These are phyloP conservation scores for silkworm (Bombyx mori) DNA, from an alignment of 1,140 invertebrate genomes.

Conservation along the genomic window ASM3026992v2 NC_085117.1:14249501-14250000, in stretches of 20 bases:
- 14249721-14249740: constrained; percentile 19
- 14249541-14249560: constrained; percentile 57
- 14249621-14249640: constrained; percentile 46
- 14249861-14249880: too few relatives aligned
- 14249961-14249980: too few relatives aligned
- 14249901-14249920: too few relatives aligned
- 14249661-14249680: constrained; percentile 5
- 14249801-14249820: too few relatives aligned
- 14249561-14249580: constrained; percentile 45
- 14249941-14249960: too few relatives aligned
- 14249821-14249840: too few relatives aligned
- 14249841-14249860: too few relatives aligned
- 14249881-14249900: too few relatives aligned
- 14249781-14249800: too few relatives aligned
- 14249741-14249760: constrained; percentile 15
- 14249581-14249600: constrained; percentile 56
- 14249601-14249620: constrained; percentile 56
- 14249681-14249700: constrained; percentile 40
- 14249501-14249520: constrained; percentile 56
- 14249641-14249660: constrained; percentile 49
- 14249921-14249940: too few relatives aligned
- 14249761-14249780: too few relatives aligned
- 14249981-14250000: too few relatives aligned
- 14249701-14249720: constrained; percentile 25
- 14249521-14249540: constrained; percentile 59